A percentile compares a stretch with the other conserved stretches of the same genome.
These are phyloP conservation scores for Cossypha heuglini DNA, from an alignment of 2,797 vertebrate genomes.

Conservation along the genomic window DNA sequence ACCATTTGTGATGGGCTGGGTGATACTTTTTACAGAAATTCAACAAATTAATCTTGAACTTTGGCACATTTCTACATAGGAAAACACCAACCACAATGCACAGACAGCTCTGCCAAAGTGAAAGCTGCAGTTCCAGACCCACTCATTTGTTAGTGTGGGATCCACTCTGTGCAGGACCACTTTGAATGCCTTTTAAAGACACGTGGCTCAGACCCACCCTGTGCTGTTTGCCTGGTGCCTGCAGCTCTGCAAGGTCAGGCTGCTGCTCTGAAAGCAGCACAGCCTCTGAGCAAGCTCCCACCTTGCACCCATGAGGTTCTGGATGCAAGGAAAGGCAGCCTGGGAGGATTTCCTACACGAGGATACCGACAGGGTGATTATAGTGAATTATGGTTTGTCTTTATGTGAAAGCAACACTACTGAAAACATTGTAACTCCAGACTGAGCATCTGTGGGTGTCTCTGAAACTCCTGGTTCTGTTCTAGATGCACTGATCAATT, in stretches of 20 bases:
- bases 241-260: background rate
- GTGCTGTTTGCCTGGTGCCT: background rate
- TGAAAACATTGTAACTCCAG: background rate
- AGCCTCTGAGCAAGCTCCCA: background rate
- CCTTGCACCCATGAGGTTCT: background rate
- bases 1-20: background rate
- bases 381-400: rapidly evolving
- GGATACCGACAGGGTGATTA: rapidly evolving
- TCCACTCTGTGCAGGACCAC: rapidly evolving
- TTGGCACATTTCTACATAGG: background rate
- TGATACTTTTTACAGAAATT: background rate
- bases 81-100: background rate
- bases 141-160: background rate
- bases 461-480: background rate
- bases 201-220: background rate
- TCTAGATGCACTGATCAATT: background rate
- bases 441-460: background rate
- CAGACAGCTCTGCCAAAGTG: background rate
- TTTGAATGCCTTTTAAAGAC: background rate
- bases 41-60: background rate
- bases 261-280: background rate
- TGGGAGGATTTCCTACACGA: rapidly evolving
- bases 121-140: background rate
- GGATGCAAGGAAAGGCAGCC: background rate
- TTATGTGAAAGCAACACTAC: background rate